These are phyloP conservation scores for Fregata magnificens DNA, from an alignment of 2,113 vertebrate species.

Conservation along the genomic window DNA sequence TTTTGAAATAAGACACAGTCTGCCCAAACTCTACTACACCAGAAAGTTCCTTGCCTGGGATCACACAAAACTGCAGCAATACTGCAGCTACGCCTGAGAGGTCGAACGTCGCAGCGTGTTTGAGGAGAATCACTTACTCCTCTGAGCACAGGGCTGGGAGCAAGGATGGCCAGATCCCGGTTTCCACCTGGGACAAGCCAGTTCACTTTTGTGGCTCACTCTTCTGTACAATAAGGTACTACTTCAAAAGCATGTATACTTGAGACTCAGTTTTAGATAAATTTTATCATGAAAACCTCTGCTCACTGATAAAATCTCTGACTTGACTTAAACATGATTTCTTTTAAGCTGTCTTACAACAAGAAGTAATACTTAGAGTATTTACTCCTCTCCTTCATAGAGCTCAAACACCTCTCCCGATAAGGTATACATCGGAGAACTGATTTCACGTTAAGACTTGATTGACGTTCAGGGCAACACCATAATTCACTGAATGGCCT, in stretches of 20 bases:
- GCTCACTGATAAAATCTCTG: not conserved
- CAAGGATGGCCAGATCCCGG: not conserved
- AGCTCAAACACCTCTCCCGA: not conserved
- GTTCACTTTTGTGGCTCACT: not conserved
- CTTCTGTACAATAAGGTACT: not conserved
- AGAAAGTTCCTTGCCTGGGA: not conserved
- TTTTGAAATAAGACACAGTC: not conserved
- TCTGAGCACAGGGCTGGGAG: not conserved
- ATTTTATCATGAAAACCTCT: not conserved
- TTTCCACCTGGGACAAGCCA: not conserved
- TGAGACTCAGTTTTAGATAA: not conserved
- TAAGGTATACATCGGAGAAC: not conserved
- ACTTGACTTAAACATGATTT: not conserved
- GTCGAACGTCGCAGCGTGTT: rapidly evolving
- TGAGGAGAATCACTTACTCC: not conserved
- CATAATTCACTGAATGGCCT: constrained; percentile 36
- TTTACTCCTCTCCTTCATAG: not conserved
- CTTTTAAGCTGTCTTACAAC: not conserved
- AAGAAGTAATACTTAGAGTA: not conserved
- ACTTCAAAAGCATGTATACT: not conserved
- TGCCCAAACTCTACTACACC: not conserved
- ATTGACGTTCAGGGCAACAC: not conserved
- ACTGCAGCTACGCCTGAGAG: not conserved
- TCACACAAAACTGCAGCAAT: not conserved
- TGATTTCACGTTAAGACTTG: not conserved